Evolutionary conservation across 2,113 vertebrate genomes (phyloP), one percentile per base, ranked within the genome.

Genomic region (Pituophis catenifer): DNA sequence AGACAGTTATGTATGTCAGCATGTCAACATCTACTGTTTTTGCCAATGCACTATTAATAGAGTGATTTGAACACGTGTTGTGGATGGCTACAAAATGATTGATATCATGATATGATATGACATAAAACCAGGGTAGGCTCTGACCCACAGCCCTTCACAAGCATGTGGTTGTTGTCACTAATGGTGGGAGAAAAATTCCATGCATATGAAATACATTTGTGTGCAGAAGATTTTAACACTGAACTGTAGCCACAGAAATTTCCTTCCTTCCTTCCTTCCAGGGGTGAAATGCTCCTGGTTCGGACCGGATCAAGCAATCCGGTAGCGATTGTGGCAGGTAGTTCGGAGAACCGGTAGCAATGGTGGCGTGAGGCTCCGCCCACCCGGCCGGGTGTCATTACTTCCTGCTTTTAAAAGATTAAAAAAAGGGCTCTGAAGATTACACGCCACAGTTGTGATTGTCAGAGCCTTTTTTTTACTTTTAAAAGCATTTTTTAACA

Each of bases 31-130:
- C 44, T 70, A 33, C n/a, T 70, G 23, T 92, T 89, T 92, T 70
- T 89, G 44, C 29, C 88, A 62, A 70, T 55, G 54, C 38, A 44
- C 86, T 92, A 89, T 92, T 92, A 88, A 88, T 93, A 65, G 85
- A 15, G 58, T 55, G 89, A 57, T 55, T 23, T 24, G 55, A 54
- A n/a, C 8, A 50, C 38, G 44, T 88, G 38, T 17, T 70, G 53
- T 48, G 58, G 81, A 87, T 91, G 52, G 48, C 53, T 7, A 2
- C 26, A 58, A 54, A 88, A 88, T 87, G 55, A 65, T 55, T 93
- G 23, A 54, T n/a, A 92, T 62, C 24, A 70, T n/a, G n/a, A n/a
- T n/a, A n/a, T 93, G 23, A 54, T n/a, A 92, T 62, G 15, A 70
- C 59, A 50, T 65, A n/a, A 13, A 38, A 65, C 86, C 50, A 44